A percentile compares a stretch with the other conserved stretches of the same genome.
Conservation (phyloP, 2,113 vertebrate genomes). For the Hyaena hyaena region DNA sequence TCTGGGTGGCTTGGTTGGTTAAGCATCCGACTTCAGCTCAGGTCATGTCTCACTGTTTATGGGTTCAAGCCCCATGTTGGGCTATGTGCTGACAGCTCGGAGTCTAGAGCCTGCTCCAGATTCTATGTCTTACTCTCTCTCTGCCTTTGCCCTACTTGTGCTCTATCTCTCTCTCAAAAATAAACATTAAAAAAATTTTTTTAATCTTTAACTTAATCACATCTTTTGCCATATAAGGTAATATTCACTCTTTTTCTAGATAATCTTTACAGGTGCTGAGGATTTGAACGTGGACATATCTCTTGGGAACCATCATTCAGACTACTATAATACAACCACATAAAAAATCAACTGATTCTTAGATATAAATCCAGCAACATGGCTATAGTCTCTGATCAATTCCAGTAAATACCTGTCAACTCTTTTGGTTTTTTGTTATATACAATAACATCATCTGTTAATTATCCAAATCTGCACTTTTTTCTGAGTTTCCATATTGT, state of each 20-base stretch:
- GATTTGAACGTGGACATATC: neutral
- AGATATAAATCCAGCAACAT: neutral
- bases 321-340: neutral
- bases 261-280: neutral
- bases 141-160: no score
- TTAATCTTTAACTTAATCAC: neutral
- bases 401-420: neutral
- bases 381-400: neutral
- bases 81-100: no score
- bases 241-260: neutral
- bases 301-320: neutral
- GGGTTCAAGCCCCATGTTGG: no score
- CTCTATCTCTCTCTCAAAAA: no score
- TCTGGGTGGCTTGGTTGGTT: no score
- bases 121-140: no score
- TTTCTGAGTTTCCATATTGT: neutral
- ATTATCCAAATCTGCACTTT: neutral
- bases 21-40: no score
- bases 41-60: no score
- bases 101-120: no score
- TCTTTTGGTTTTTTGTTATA: neutral
- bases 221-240: neutral
- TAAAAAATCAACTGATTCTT: neutral
- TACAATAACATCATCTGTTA: neutral
- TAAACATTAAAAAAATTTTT: no score